Percentiles rank a stretch among this genome's conserved stretches.
Evolutionary conservation across 2,797 vertebrate species (phyloP).

Genomic region (Calcarius lapponicus): DNA sequence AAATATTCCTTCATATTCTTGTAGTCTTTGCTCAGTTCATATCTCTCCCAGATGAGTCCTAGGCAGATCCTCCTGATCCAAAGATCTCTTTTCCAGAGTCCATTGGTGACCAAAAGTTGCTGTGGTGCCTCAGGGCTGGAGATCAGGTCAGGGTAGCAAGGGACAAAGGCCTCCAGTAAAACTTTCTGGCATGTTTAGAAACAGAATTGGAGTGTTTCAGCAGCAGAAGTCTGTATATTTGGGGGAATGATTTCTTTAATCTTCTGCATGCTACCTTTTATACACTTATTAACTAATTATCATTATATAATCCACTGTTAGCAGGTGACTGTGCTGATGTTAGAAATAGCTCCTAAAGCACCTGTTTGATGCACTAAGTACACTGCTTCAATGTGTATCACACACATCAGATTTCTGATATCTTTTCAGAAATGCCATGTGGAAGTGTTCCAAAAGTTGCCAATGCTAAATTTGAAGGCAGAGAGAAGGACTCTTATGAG

Average conservation of each 20-base stretch:
- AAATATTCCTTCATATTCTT: background rate
- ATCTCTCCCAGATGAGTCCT: background rate
- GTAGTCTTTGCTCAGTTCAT: background rate
- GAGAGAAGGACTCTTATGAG: background rate
- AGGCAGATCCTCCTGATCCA: background rate
- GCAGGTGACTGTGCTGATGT: background rate
- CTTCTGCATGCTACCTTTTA: background rate
- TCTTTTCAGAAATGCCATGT: conserved; percentile 50
- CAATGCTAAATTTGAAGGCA: background rate
- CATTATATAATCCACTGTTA: background rate
- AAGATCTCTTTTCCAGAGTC: background rate
- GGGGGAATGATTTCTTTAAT: background rate
- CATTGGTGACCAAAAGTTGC: background rate
- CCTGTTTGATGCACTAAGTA: background rate
- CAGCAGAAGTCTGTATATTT: background rate
- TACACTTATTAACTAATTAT: background rate
- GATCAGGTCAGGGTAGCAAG: background rate
- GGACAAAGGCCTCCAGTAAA: background rate
- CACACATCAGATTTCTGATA: background rate
- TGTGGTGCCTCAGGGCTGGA: background rate
- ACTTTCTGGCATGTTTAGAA: background rate
- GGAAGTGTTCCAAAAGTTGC: conserved; percentile 14
- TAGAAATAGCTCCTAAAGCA: background rate
- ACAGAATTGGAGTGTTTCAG: background rate
- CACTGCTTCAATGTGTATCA: background rate